These are phyloP conservation scores for Hylyphantes graminicola DNA, from an alignment of 1,140 invertebrate genomes.

Conservation along the genomic window DNA sequence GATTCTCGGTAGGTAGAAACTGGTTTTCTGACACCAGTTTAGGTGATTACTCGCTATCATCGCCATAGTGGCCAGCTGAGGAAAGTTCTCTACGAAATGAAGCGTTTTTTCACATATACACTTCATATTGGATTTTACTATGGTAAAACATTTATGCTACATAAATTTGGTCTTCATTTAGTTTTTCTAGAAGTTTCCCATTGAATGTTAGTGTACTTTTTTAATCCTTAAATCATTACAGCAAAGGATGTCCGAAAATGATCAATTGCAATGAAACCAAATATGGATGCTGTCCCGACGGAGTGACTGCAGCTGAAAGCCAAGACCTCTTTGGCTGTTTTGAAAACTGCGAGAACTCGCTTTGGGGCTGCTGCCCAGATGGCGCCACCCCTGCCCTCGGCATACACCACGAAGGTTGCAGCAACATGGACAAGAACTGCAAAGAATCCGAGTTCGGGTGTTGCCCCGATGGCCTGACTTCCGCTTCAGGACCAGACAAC, in stretches of 20 bases:
- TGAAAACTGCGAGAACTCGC: conserved; percentile 74
- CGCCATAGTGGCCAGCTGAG: too few relatives aligned
- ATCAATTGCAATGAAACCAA: conserved; percentile 65
- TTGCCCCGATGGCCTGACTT: conserved; percentile 67
- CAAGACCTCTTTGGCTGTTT: conserved; percentile 62
- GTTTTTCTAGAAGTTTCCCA: too few relatives aligned
- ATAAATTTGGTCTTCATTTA: too few relatives aligned
- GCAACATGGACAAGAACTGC: conserved; percentile 69
- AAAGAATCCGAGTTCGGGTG: conserved; percentile 75
- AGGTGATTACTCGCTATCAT: too few relatives aligned
- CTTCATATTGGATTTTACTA: too few relatives aligned
- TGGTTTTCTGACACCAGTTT: too few relatives aligned
- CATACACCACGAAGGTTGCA: conserved; percentile 82
- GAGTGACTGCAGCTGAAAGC: conserved; percentile 70
- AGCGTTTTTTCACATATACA: too few relatives aligned
- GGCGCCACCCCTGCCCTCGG: conserved; percentile 87
- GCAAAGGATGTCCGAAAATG: conserved; percentile 62
- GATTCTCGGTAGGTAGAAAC: too few relatives aligned
- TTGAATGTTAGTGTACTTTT: too few relatives aligned
- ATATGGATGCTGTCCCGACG: conserved; percentile 84
- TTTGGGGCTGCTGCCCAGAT: conserved; percentile 89
- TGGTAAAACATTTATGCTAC: too few relatives aligned
- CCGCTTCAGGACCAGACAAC: conserved; percentile 67
- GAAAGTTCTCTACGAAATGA: too few relatives aligned
- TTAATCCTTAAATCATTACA: not conserved